These are phyloP conservation scores for Columbina picui DNA, from an alignment of 2,113 vertebrate genomes.

Conservation along the genomic window DNA sequence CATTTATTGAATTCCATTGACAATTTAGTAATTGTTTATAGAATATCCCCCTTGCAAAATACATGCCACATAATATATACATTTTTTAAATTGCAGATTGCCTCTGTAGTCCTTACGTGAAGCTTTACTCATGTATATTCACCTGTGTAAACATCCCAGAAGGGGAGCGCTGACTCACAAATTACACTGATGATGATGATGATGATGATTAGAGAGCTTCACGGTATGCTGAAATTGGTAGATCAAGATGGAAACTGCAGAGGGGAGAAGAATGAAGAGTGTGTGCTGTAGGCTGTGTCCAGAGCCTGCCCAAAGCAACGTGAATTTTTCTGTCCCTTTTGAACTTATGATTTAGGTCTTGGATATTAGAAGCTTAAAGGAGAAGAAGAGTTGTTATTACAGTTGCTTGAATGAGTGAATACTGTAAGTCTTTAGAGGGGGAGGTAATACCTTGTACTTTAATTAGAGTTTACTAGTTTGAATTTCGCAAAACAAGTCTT, in stretches of 20 bases:
- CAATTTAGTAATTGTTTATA: constrained; percentile 73
- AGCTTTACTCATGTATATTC: neutral
- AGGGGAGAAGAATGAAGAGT: neutral
- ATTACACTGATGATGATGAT: neutral
- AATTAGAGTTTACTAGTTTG: neutral
- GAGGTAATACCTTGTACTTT: neutral
- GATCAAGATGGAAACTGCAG: neutral
- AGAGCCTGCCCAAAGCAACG: neutral
- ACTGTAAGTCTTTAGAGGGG: neutral
- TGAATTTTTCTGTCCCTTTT: neutral
- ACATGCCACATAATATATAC: neutral
- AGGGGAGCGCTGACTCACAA: neutral
- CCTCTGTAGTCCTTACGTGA: neutral
- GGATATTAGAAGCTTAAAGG: neutral
- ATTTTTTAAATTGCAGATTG: constrained; percentile 22
- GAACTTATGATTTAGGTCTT: neutral
- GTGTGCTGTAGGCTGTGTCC: neutral
- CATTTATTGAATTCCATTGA: constrained; percentile 78
- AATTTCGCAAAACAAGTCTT: neutral
- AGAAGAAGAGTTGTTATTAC: neutral
- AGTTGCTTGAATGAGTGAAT: neutral
- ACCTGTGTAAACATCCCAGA: neutral
- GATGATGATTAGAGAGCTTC: neutral
- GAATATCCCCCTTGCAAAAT: constrained; percentile 44
- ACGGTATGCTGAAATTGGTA: neutral